Base-by-base conservation (phyloP, 2,113 vertebrate species). In the Percopsis transmontana region DNA sequence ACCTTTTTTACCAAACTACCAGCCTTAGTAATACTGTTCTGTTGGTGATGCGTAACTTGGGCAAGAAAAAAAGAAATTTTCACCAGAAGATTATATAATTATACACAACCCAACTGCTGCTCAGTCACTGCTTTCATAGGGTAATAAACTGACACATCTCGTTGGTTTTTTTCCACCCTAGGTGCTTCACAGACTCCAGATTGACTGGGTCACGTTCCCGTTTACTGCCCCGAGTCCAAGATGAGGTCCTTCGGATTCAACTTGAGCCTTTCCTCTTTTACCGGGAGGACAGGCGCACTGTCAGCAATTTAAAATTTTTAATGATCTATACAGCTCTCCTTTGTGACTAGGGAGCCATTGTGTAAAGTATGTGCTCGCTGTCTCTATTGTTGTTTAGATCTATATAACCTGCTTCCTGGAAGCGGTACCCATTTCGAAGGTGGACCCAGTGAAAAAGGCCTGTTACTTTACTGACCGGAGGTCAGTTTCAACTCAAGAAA, bases 161-260 rank as follows among this genome's bases (percentile, higher is more conserved):
- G 8, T 33, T 33, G 0, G 8, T 33, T 33, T 33, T 33, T 33
- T 33, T 7, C 27, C 27, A 33, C 27, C 27, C 27, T 68, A 85
- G 81, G 83, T 88, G 85, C 79, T 80, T 85, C 16, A 70, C 69
- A 58, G 86, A 87, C 62, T 74, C 74, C 48, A 70, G 66, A 72
- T 70, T 80, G 76, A 67, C 67, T 2, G 41, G 69, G 66, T 80
- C 74, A 1, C 41, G 56, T n/a, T 82, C 80, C 50, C 19, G 52
- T 48, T 84, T 87, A 68, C 72, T 78, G 63, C 75, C 70, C 44
- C 40, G 70, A 13, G 19, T 80, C 57, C 48, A 50, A 18, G 60
- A 79, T 51, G 3, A 72, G 1, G 15, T 69, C 41, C 77, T 82
- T 19, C 79, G 60, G 6, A 76, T 85, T 57, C 79, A 79, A 13